Percentiles rank a stretch among this genome's conserved stretches.
Evolutionary conservation across 2,797 vertebrate species (phyloP).

Genomic region (Pipistrellus pipistrellus): DNA sequence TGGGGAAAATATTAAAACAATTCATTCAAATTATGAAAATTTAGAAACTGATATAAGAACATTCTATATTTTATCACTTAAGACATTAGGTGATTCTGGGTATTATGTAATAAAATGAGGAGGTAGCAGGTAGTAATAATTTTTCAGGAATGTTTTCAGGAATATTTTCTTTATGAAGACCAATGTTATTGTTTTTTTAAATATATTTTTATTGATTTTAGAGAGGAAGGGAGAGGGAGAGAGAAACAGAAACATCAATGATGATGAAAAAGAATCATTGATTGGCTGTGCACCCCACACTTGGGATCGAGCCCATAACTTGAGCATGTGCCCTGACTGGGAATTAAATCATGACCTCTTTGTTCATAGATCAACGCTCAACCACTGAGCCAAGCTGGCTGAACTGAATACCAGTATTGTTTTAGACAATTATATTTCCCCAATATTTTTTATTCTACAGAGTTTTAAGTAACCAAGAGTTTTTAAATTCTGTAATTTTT

Average conservation of each 20-base stretch:
- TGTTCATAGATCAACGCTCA: too few species aligned
- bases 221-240: too few species aligned
- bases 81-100: neutral
- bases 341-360: too few species aligned
- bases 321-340: too few species aligned
- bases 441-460: neutral
- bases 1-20: neutral
- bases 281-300: too few species aligned
- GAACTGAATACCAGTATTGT: neutral
- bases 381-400: too few species aligned
- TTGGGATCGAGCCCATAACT: too few species aligned
- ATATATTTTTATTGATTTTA: too few species aligned
- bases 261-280: too few species aligned
- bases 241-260: too few species aligned
- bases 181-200: neutral
- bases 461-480: neutral
- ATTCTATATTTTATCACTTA: neutral
- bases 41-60: neutral
- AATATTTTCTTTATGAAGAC: neutral
- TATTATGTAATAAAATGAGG: neutral
- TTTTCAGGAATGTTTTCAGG: neutral
- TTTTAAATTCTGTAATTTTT: slow-evolving; percentile 12
- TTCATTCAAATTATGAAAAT: neutral
- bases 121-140: neutral
- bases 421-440: neutral